These are phyloP conservation scores for Oscheius onirici DNA, from an alignment of 2,888 invertebrate genomes.

Conservation along the genomic window DNA sequence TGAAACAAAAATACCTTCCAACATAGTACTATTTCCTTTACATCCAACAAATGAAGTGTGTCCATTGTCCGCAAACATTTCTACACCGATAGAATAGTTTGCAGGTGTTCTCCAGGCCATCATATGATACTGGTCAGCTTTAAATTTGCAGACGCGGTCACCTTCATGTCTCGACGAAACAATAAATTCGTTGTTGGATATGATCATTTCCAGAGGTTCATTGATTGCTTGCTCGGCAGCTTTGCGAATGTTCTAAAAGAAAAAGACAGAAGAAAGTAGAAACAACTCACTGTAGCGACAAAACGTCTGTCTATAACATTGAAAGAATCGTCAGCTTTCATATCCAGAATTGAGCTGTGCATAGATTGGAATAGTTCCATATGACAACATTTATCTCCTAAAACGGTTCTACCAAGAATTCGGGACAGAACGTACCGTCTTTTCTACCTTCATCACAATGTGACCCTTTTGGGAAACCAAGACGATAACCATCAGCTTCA, in stretches of 20 bases:
- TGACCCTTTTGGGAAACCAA: too few relatives aligned
- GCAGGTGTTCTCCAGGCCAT: constrained; percentile 7
- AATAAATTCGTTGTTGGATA: background rate
- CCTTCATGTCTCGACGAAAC: background rate
- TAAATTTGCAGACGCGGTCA: background rate
- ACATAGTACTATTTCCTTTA: background rate
- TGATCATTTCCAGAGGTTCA: background rate
- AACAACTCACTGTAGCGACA: background rate
- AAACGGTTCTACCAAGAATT: background rate
- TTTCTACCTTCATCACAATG: too few relatives aligned
- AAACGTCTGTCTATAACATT: background rate
- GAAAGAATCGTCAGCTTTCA: constrained; percentile 8
- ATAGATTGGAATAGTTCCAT: constrained; percentile 9
- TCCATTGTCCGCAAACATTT: background rate
- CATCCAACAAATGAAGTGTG: constrained; percentile 4
- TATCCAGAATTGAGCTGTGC: background rate
- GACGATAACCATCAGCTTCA: too few relatives aligned
- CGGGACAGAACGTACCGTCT: too few relatives aligned
- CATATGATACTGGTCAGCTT: constrained; percentile 5
- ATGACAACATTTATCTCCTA: background rate
- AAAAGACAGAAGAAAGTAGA: background rate
- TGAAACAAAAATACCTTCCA: background rate
- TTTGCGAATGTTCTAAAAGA: background rate
- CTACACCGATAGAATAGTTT: background rate
- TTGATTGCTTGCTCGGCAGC: background rate